phyloP scores from a whole-genome alignment of 1,140 invertebrate species.

The Drosophila malerkotliana region DNA sequence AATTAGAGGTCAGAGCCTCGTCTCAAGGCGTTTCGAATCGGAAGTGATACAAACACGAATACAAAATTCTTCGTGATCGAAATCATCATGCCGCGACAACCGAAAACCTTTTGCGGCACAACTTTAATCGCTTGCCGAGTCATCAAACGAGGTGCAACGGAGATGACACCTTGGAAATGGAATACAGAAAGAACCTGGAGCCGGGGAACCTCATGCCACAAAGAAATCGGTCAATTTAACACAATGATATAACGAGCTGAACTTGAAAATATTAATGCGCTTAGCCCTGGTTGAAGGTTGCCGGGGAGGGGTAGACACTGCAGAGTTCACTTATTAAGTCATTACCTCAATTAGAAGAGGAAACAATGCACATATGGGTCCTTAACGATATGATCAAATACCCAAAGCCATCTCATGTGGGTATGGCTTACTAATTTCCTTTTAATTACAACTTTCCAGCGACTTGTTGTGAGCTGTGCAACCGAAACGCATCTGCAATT shows the following conservation, averaged over 20 bases:
- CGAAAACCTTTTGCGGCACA: conserved; percentile 16
- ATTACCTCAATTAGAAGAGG: conserved; percentile 69
- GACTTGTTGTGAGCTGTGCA: conserved; percentile 50
- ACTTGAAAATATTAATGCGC: conserved; percentile 42
- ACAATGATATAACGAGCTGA: conserved; percentile 66
- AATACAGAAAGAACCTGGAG: conserved; percentile 27
- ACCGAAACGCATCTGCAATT: conserved; percentile 61
- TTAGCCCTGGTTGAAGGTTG: conserved; percentile 15
- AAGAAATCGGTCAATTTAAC: conserved; percentile 68
- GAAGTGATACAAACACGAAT: conserved; percentile 64
- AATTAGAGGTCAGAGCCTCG: conserved; percentile 43
- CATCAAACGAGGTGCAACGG: conserved; percentile 72
- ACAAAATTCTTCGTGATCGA: conserved; percentile 25
- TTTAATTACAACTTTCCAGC: conserved; percentile 66
- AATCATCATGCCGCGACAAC: conserved; percentile 34
- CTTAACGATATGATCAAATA: conserved; percentile 16
- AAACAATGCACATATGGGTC: conserved; percentile 39
- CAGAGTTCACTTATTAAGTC: conserved; percentile 58
- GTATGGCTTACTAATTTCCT: conserved; percentile 67
- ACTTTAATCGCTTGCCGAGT: conserved; percentile 62
- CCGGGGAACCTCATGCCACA: conserved; percentile 15
- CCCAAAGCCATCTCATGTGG: conserved; percentile 4
- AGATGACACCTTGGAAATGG: conserved; percentile 72
- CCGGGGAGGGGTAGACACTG: not conserved
- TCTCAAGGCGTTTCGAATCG: conserved; percentile 51